These are phyloP conservation scores for Punctoribates punctum DNA, from an alignment of 2,888 invertebrate species.

Conservation along the genomic window DNA sequence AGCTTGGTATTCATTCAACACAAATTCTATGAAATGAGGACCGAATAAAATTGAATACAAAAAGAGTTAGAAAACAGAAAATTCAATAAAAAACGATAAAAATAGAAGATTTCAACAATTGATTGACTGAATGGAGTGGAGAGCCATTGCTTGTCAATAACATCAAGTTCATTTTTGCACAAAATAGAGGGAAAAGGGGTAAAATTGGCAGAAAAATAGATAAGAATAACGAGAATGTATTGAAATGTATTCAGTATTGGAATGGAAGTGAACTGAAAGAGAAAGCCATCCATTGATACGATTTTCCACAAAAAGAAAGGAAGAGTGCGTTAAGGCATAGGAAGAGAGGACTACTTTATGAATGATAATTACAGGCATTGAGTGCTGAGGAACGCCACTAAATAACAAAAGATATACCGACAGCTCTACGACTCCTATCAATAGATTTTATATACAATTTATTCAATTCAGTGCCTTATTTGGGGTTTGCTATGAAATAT, in stretches of 20 bases:
- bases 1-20: background rate
- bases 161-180: background rate
- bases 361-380: constrained; percentile 3
- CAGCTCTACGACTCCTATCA: background rate
- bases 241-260: background rate
- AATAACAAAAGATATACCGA: background rate
- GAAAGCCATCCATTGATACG: too few relatives aligned
- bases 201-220: background rate
- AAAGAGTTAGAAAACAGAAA: background rate
- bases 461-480: too few relatives aligned
- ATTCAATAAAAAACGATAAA: background rate
- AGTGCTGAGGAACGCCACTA: background rate
- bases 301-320: too few relatives aligned
- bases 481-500: too few relatives aligned
- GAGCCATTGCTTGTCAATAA: background rate
- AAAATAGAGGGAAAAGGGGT: background rate
- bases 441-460: background rate
- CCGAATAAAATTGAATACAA: background rate
- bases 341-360: background rate
- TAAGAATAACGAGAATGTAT: background rate
- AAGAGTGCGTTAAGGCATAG: background rate
- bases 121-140: background rate
- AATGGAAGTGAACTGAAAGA: too few relatives aligned
- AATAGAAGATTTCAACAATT: background rate
- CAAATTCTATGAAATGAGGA: background rate